A percentile compares a stretch with the other conserved stretches of the same genome.
phyloP scores from a whole-genome alignment of 2,888 invertebrate species.

The Tipula unca region DNA sequence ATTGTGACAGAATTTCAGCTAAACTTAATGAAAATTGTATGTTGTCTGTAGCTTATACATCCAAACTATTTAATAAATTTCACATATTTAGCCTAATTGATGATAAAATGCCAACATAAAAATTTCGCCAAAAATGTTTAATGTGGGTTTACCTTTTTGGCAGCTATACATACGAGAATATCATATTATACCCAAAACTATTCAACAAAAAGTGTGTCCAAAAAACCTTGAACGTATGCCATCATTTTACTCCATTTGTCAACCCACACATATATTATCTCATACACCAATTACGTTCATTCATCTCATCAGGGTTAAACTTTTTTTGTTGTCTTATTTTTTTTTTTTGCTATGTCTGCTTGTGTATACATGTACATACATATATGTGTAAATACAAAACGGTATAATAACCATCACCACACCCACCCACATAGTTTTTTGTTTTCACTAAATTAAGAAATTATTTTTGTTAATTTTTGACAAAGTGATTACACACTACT shows the following conservation, averaged over 20 bases:
- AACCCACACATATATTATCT: not conserved
- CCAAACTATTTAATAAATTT: too few relatives aligned
- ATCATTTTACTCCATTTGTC: not conserved
- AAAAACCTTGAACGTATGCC: not conserved
- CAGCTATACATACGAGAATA: too few relatives aligned
- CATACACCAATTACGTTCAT: not conserved
- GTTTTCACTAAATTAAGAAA: not conserved
- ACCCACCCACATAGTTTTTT: not conserved
- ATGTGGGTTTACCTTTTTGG: too few relatives aligned
- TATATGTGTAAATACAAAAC: not conserved
- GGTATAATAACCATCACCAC: not conserved
- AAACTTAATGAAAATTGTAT: too few relatives aligned
- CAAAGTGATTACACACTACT: not conserved
- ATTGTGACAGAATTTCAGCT: too few relatives aligned
- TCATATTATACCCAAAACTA: too few relatives aligned
- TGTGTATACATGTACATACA: too few relatives aligned
- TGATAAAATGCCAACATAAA: too few relatives aligned
- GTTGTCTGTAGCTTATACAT: too few relatives aligned
- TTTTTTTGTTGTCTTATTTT: too few relatives aligned
- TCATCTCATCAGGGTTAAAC: not conserved
- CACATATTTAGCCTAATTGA: too few relatives aligned
- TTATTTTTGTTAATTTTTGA: not conserved
- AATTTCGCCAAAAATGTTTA: too few relatives aligned
- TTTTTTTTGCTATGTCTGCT: not conserved
- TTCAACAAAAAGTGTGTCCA: not conserved